Evolutionary conservation across 2,113 vertebrate species (phyloP), one percentile per base, ranked within the genome.

Genomic region (Parus major): DNA sequence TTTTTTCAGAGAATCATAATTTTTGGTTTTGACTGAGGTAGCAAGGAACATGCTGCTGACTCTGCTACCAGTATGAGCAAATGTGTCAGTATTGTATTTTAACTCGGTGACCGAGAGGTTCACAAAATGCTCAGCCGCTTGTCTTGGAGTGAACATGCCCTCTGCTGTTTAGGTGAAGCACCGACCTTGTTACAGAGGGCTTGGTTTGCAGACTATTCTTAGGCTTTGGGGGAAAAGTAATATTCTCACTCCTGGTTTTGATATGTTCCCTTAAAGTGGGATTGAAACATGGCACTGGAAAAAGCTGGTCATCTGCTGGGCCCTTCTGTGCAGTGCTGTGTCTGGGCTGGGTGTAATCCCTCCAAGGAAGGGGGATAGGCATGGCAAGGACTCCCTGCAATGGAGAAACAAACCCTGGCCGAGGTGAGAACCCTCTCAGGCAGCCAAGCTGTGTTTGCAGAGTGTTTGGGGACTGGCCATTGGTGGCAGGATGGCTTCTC

Each of bases 121-220:
- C 88, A 53, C 36, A 55, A 55, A 88, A 59, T 15, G 35, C 60
- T 56, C 56, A 88, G 63, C 49, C 35, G 21, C 39, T 60, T 52
- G 52, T 52, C 73, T 55, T 64, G 59, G 85, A 93, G 92, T 79
- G 94, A 91, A 87, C 49, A 55, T 90, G 97, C 97, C 97, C 96
- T 96, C 98, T 98, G 29, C 97, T 96, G 97, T 95, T 93, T 93
- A 93, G 73, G 75, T 89, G 64, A 88, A 90, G 76, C 42, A 79
- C 64, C 11, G 8, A 6, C 66, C 60, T 68, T 57, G 24, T 44
- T 63, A n/a, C 29, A 39, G 75, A 70, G n/a, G 27, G 25, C 28
- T 83, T 56, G 9, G 16, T 66, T 73, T 82, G 55, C 65, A 59
- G 46, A 28, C 46, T 46, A 5, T 28, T 17, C 47, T 50, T 72